Conservation (phyloP, 2,113 vertebrate genomes). For the Erythrocercus mccallii region DNA sequence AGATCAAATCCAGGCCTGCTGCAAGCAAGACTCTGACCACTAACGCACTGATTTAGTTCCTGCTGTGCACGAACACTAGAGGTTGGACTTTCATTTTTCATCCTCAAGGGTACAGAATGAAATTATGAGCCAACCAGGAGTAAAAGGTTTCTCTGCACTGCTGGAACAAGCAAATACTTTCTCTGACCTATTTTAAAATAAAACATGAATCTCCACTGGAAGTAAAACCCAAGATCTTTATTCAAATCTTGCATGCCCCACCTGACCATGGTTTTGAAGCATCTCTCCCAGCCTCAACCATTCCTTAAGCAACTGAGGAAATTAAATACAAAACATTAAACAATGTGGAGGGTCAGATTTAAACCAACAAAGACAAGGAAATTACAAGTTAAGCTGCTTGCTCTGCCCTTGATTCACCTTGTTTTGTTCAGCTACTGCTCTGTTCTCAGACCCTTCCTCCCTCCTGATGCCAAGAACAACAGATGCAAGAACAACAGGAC, state of each 20-base stretch:
- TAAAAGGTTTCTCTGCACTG: not conserved
- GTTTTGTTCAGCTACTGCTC: slow-evolving; percentile 1
- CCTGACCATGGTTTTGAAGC: not conserved
- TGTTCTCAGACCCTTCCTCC: not conserved
- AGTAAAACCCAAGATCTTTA: not conserved
- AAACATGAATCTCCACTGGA: not conserved
- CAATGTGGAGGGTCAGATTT: not conserved
- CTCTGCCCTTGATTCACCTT: slow-evolving; percentile 51
- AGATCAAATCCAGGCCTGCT: not conserved
- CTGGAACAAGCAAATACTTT: not conserved
- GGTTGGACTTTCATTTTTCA: not conserved
- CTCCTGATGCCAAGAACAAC: not conserved
- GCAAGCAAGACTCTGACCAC: not conserved
- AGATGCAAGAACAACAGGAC: not conserved
- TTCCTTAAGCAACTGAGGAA: slow-evolving; percentile 33
- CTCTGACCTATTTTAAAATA: not conserved
- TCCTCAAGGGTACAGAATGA: not conserved
- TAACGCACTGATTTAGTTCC: not conserved
- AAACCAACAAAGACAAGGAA: slow-evolving; percentile 59
- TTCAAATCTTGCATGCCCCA: not conserved
- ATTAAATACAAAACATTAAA: slow-evolving; percentile 49
- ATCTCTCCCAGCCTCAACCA: not conserved
- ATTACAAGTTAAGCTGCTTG: slow-evolving; percentile 52
- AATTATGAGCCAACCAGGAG: not conserved
- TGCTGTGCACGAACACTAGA: not conserved